Conservation (phyloP, 2,797 vertebrate species). For the Harpagifer antarcticus region DNA sequence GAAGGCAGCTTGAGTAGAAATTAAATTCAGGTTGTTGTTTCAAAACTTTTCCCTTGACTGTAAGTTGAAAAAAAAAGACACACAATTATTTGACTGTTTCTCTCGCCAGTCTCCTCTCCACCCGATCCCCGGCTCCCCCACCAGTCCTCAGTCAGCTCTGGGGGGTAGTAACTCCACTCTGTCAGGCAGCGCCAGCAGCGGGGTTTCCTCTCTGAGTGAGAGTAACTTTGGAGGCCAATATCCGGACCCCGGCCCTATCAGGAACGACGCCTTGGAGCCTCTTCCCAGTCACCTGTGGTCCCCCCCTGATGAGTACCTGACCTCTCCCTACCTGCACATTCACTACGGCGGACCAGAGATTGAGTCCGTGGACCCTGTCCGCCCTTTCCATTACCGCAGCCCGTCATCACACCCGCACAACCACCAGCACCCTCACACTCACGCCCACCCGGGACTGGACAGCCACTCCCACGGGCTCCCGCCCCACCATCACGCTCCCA, state of each 20-base stretch:
- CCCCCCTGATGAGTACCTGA: conserved; percentile 92
- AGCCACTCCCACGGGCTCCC: conserved; percentile 83
- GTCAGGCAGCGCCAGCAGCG: conserved; percentile 98
- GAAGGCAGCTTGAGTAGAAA: conserved; percentile 7
- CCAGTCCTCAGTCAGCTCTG: conserved; percentile 97
- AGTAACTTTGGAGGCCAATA: conserved; percentile 97
- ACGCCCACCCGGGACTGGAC: conserved; percentile 78
- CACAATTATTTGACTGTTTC: conserved; percentile 31
- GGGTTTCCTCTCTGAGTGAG: conserved; percentile 97
- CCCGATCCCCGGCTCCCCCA: conserved; percentile 97
- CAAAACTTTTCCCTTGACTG: not conserved
- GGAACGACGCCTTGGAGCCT: conserved; percentile 91
- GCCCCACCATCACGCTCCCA: conserved; percentile 72
- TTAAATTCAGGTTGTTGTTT: conserved; percentile 4
- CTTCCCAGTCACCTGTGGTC: conserved; percentile 97
- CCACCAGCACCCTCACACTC: conserved; percentile 82
- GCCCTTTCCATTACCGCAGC: conserved; percentile 83
- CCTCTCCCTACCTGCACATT: conserved; percentile 94
- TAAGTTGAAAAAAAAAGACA: conserved; percentile 21
- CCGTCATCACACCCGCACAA: conserved; percentile 89
- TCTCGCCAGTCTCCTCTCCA: conserved; percentile 93
- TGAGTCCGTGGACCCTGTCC: conserved; percentile 90
- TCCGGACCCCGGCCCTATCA: conserved; percentile 92
- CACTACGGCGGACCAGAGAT: conserved; percentile 96
- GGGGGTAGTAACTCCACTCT: conserved; percentile 98